Evolutionary conservation across 92 coral and sea anemone genomes (phyloP).

Genomic region (Anthopleura xanthogrammica): DNA sequence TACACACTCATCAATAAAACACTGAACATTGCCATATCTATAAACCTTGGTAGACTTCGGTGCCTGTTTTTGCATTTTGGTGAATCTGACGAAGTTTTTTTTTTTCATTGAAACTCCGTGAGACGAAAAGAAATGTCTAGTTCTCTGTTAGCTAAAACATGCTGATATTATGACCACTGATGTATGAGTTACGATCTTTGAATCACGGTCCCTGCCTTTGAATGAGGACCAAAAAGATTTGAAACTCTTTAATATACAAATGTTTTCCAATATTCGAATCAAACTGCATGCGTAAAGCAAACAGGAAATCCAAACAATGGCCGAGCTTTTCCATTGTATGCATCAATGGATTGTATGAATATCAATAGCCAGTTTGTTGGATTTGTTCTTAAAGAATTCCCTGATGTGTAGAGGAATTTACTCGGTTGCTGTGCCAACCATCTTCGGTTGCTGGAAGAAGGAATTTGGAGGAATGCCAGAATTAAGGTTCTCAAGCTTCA

Average conservation of each 20-base stretch:
- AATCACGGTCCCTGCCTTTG: too few species aligned
- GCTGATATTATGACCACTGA: too few species aligned
- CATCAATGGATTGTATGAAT: conserved; percentile 9
- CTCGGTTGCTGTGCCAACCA: conserved; percentile 36
- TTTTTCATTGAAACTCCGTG: too few species aligned
- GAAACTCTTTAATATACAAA: background rate
- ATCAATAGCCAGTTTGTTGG: background rate
- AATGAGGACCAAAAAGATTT: too few species aligned
- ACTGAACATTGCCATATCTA: too few species aligned
- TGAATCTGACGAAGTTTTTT: too few species aligned
- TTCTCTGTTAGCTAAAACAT: too few species aligned
- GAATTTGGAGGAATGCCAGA: conserved; percentile 26
- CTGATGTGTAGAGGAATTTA: conserved; percentile 24
- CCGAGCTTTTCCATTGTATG: conserved; percentile 5
- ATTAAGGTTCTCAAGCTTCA: background rate
- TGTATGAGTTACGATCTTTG: too few species aligned
- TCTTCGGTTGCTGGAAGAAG: background rate
- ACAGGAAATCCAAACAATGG: conserved; percentile 29
- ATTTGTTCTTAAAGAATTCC: conserved; percentile 19
- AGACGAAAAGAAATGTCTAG: too few species aligned
- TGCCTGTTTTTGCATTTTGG: too few species aligned
- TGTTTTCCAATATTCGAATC: background rate
- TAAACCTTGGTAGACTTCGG: too few species aligned
- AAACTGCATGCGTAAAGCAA: conserved; percentile 11
- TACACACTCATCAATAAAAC: too few species aligned